Conservation (phyloP, 2,797 vertebrate species). For the Morus bassanus region DNA sequence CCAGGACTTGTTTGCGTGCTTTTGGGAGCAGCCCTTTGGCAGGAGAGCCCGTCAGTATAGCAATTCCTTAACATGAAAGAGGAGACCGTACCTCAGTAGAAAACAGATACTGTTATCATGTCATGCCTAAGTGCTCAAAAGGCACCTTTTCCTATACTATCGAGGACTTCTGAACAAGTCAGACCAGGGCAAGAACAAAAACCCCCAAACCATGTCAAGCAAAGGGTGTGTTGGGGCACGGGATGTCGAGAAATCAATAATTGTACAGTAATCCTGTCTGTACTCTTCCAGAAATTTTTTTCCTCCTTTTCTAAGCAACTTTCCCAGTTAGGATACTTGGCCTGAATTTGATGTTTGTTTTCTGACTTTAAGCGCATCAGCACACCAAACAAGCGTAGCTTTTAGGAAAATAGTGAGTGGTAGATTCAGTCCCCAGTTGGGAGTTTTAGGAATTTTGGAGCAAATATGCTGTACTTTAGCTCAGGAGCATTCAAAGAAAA, state of each 20-base stretch:
- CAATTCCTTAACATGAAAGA: background rate
- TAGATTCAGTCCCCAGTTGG: background rate
- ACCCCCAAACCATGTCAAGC: background rate
- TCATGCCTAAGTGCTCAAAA: background rate
- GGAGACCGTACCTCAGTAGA: background rate
- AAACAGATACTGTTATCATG: rapidly evolving
- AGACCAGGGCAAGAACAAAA: background rate
- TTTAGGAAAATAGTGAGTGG: background rate
- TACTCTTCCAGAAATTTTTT: background rate
- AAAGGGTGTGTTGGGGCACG: background rate
- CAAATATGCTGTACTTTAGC: background rate
- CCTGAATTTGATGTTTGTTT: background rate
- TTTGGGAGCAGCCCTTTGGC: background rate
- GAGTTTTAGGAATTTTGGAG: background rate
- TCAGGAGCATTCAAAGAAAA: background rate
- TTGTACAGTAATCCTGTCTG: background rate
- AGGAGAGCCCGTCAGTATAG: background rate
- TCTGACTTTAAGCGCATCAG: background rate
- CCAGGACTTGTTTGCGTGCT: background rate
- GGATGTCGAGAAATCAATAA: rapidly evolving
- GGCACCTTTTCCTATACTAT: background rate
- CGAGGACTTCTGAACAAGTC: background rate
- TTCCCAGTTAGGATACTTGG: background rate
- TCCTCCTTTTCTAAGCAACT: background rate
- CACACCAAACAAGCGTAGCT: background rate